Conservation (phyloP, 2,888 invertebrate genomes). For the Cryptocheilus praepositus region DNA sequence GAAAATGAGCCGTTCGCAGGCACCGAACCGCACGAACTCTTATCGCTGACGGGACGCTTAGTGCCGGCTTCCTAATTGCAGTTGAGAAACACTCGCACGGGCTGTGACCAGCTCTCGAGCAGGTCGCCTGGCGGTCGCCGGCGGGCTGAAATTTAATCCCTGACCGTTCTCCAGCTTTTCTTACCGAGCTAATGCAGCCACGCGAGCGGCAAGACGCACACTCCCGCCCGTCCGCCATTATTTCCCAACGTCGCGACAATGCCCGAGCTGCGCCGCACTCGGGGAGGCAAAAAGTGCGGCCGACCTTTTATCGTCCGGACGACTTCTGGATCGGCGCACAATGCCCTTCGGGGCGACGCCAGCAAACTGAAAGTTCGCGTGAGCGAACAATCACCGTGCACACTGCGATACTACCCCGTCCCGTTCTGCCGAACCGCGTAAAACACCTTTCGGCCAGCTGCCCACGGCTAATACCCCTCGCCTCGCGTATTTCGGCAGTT, state of each 20-base stretch:
- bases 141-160: constrained; percentile 13
- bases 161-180: constrained; percentile 18
- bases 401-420: too few species aligned
- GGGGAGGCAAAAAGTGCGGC: neutral
- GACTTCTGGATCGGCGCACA: constrained; percentile 4
- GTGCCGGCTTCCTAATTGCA: constrained; percentile 48
- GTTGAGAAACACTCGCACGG: constrained; percentile 23
- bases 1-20: too few species aligned
- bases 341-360: neutral
- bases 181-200: constrained; percentile 7
- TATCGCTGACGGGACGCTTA: constrained; percentile 29
- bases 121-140: neutral
- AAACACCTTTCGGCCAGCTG: too few species aligned
- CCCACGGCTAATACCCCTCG: too few species aligned
- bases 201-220: constrained; percentile 2
- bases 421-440: too few species aligned
- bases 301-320: constrained; percentile 2
- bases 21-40: neutral
- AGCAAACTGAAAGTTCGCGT: too few species aligned
- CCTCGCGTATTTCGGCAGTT: too few species aligned
- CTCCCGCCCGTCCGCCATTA: constrained; percentile 8
- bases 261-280: neutral
- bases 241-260: constrained; percentile 3
- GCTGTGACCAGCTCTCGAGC: neutral
- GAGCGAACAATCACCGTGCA: too few species aligned